Evolutionary conservation across 35 echinoderm and acorn worm species (phyloP).

Genomic region (Holothuria glaberrima): DNA sequence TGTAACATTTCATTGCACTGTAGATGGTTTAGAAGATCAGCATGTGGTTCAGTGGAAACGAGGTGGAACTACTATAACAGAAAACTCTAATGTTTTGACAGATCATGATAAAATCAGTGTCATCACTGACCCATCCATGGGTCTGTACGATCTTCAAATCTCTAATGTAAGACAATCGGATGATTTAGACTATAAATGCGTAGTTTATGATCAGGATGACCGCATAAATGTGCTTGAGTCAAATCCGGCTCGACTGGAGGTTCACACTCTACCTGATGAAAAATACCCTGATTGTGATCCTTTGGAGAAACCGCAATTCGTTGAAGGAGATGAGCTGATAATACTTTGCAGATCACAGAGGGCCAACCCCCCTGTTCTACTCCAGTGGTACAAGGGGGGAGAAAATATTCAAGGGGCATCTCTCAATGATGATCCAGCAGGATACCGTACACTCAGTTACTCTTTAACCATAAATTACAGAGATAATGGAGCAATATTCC

Average conservation of each 20-base stretch:
- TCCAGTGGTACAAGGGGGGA: conserved; percentile 65
- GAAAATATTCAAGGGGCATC: conserved; percentile 33
- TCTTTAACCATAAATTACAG: conserved; percentile 27
- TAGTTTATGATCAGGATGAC: not conserved
- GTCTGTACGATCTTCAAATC: conserved; percentile 77
- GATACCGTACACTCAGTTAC: conserved; percentile 69
- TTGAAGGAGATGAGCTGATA: conserved; percentile 60
- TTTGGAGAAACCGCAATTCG: conserved; percentile 56
- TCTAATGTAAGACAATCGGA: conserved; percentile 64
- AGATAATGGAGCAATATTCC: conserved; percentile 70
- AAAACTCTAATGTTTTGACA: not conserved
- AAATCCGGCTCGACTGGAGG: conserved; percentile 57
- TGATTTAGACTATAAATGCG: conserved; percentile 68
- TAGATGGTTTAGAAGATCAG: not conserved
- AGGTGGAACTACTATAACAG: not conserved
- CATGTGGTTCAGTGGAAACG: conserved; percentile 18
- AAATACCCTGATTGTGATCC: conserved; percentile 69
- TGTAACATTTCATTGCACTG: conserved; percentile 24
- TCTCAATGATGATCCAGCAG: conserved; percentile 61
- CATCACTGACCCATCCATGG: conserved; percentile 16
- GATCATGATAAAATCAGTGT: not conserved
- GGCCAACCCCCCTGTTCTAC: conserved; percentile 76
- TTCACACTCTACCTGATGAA: conserved; percentile 71
- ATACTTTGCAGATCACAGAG: conserved; percentile 77
- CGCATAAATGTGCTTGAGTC: conserved; percentile 33